Base-by-base conservation (phyloP, 2,797 vertebrate species). In the Crypturellus tataupa region DNA sequence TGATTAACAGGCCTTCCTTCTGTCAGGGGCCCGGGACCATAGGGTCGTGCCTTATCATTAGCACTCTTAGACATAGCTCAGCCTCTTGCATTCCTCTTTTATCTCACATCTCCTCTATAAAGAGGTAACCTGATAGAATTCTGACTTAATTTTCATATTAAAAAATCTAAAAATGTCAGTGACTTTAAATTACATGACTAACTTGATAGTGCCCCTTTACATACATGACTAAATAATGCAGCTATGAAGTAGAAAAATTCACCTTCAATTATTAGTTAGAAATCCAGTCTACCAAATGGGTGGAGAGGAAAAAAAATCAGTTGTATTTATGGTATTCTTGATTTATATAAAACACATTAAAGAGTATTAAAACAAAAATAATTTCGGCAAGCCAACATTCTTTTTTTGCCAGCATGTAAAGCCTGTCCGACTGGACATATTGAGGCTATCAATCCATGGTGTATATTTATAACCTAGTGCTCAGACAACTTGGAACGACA, bases 401-500 rank as follows among this genome's bases (percentile, higher is more conserved):
- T 84, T 90, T 79, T 65, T 91, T 80, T 92, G 96, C 95, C 97
- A 98, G 97, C 97, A 98, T 33, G 92, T 97, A 95, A 97, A 95
- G 92, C 87, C 96, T 89, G 97, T 97, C 98, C 51, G 96, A 96
- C 87, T 95, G 97, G 97, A 97, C 97, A 97, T 97, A 97, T 94
- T 98, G 97, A 97, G 96, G 96, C 95, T 97, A 97, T 98, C 97
- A 98, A 92, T 97, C 31, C 93, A 94, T 94, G 95, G 80, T 88
- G 84, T 96, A 89, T 96, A 96, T 97, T 97, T 97, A 97, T 95
- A 97, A 96, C 90, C 86, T 64, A 85, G 90, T 20, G 68, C 84
- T 94, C 87, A 95, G 97, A 96, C 78, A 87, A 56, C 91, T 97
- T 97, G 95, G 96, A 97, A 97, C 55, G 25, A 91, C 91, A 96